phyloP scores from a whole-genome alignment of 1,140 invertebrate species.

The Coelopa frigida region DNA sequence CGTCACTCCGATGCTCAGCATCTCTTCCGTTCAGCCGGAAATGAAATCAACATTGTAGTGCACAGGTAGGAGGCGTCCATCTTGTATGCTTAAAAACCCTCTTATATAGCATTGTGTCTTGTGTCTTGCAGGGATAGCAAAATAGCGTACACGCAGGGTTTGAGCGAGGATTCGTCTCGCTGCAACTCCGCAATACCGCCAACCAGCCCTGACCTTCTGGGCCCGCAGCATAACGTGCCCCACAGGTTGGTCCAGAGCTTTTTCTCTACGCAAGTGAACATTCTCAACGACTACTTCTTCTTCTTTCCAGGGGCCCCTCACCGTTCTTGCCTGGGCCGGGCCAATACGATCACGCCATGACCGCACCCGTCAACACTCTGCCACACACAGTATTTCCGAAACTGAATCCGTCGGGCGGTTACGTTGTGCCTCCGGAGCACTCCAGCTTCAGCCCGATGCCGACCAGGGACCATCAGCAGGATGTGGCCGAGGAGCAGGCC shows the following conservation, averaged over 20 bases:
- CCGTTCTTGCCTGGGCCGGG: conserved; percentile 41
- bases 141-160: conserved; percentile 40
- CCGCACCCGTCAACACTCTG: conserved; percentile 37
- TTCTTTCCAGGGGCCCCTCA: conserved; percentile 28
- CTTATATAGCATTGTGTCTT: background rate
- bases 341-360: conserved; percentile 36
- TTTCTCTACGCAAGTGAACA: background rate
- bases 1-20: conserved; percentile 86
- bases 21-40: conserved; percentile 73
- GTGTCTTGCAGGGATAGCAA: conserved; percentile 31
- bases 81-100: background rate
- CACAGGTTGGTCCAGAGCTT: conserved; percentile 14
- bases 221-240: conserved; percentile 12
- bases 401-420: conserved; percentile 38
- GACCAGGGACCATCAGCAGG: conserved; percentile 43
- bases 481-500: conserved; percentile 42
- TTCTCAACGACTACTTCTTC: background rate
- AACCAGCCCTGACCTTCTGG: conserved; percentile 21
- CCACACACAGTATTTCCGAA: conserved; percentile 46
- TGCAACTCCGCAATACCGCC: conserved; percentile 30
- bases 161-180: conserved; percentile 27
- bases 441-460: conserved; percentile 31
- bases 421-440: conserved; percentile 20
- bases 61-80: conserved; percentile 61
- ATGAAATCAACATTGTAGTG: conserved; percentile 57